These are phyloP conservation scores for Aurelia sp. DNA, from an alignment of 30 jellyfish, hydroid and myxozoan genomes.

Conservation along the genomic window DNA sequence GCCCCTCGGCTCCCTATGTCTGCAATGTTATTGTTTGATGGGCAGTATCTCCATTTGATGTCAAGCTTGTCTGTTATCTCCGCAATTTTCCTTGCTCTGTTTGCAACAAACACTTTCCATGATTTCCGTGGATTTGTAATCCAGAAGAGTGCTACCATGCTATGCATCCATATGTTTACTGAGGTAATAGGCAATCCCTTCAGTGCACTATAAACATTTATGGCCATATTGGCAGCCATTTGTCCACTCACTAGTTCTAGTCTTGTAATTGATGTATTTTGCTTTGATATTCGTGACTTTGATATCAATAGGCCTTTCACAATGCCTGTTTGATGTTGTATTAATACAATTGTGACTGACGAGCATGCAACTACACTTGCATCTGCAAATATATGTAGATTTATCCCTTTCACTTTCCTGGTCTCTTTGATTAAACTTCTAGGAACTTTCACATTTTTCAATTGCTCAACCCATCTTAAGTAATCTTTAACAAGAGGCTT, in stretches of 20 bases:
- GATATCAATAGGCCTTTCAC: slow-evolving; percentile 30
- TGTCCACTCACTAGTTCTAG: slow-evolving; percentile 32
- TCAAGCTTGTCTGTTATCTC: slow-evolving; percentile 34
- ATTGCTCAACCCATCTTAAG: background rate
- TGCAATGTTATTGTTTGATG: slow-evolving; percentile 11
- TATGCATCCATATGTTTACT: slow-evolving; percentile 12
- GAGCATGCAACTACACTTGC: slow-evolving; percentile 10
- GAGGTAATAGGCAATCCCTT: slow-evolving; percentile 21
- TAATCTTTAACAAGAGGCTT: slow-evolving; percentile 19
- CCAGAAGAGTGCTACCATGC: slow-evolving; percentile 37
- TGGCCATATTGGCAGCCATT: slow-evolving; percentile 51
- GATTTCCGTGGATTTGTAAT: background rate
- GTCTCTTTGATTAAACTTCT: slow-evolving; percentile 3
- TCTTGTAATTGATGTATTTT: slow-evolving; percentile 25
- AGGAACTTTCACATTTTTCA: slow-evolving; percentile 12
- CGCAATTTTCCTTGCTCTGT: slow-evolving; percentile 18
- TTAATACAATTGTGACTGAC: slow-evolving; percentile 37
- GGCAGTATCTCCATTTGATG: background rate
- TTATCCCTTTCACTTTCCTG: background rate
- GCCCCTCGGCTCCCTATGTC: slow-evolving; percentile 43
- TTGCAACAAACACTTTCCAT: slow-evolving; percentile 25
- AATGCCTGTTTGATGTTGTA: slow-evolving; percentile 13
- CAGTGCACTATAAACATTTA: slow-evolving; percentile 17
- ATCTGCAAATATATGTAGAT: too few relatives aligned
- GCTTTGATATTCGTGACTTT: slow-evolving; percentile 27